Base-by-base conservation (phyloP, 2,113 vertebrate genomes). In the Rhadina sibilatrix region DNA sequence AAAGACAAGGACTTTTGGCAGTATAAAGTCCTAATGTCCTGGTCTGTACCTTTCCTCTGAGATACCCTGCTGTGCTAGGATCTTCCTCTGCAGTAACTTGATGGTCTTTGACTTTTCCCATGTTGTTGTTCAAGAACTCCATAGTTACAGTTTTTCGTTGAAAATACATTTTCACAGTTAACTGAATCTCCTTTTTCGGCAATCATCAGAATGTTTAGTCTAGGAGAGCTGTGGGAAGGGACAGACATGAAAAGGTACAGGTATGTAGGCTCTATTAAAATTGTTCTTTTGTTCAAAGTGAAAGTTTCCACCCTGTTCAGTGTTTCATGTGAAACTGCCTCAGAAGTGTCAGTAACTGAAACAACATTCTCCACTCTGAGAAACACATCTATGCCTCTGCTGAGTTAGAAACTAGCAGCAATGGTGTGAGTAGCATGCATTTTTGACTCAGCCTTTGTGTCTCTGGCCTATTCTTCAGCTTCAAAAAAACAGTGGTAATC, bases 201-300 rank as follows among this genome's bases (percentile, higher is more conserved):
- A 21, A 81, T 28, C 11, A 33, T 16, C 81, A 72, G 46, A 78
- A 53, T 2, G 0, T 91, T 84, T 76, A 70, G 70, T 59, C 53
- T 65, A 44, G 52, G 24, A 71, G 65, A 75, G 40, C 44, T 82
- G 81, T 72, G 77, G 49, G 81, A 92, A 90, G 50, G n/a, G 57
- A 84, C 4, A 2, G 49, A 82, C 1, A 0, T 57, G 53, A 93
- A 89, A 79, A 95, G 52, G 10, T 60, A 68, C 68, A 71, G 38
- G 44, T 46, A 49, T 5, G 15, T 38, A 82, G 37, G 37, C 28
- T 81, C 60, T 78, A 24, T 46, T 42, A 87, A 74, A 91, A 91
- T 74, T 69, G 56, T 3, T 53, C 25, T 78, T 81, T 95, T 95
- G 87, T 95, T 97, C 96, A 97, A 85, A 96, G 78, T 82, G 94